A percentile compares a stretch with the other conserved stretches of the same genome.
These are phyloP conservation scores for Centruroides vittatus DNA, from an alignment of 1,140 invertebrate species.

Conservation along the genomic window DNA sequence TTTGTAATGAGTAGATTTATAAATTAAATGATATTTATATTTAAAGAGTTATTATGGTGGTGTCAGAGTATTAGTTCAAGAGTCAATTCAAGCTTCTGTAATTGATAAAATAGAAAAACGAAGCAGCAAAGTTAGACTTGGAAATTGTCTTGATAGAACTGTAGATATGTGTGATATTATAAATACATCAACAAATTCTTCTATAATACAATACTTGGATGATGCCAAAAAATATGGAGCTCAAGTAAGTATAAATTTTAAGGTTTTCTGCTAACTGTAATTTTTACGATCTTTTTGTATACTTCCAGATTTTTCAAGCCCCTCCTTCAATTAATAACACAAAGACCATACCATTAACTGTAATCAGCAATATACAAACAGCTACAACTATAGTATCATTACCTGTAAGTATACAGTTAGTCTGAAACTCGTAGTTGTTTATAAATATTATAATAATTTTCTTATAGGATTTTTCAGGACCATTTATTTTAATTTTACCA, in stretches of 20 bases:
- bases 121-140: constrained; percentile 29
- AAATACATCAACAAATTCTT: constrained; percentile 24
- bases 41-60: not conserved
- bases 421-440: not conserved
- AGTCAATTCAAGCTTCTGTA: constrained; percentile 26
- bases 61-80: not conserved
- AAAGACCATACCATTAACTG: constrained; percentile 30
- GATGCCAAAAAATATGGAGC: constrained; percentile 31
- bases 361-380: constrained; percentile 32
- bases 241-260: constrained; percentile 22
- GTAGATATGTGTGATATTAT: constrained; percentile 32
- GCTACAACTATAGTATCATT: constrained; percentile 30
- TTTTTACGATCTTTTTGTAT: not conserved
- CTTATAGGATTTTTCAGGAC: constrained; percentile 27
- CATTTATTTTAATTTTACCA: constrained; percentile 34
- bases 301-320: constrained; percentile 16
- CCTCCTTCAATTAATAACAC: constrained; percentile 7
- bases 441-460: not conserved
- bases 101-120: constrained; percentile 33
- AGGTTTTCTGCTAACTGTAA: no score
- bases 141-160: constrained; percentile 33
- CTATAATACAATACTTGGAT: constrained; percentile 27
- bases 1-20: constrained; percentile 2
- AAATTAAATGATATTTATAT: not conserved
- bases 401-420: constrained; percentile 23